These are phyloP conservation scores for Hucho hucho DNA, from an alignment of 2,113 vertebrate species.

Conservation along the genomic window DNA sequence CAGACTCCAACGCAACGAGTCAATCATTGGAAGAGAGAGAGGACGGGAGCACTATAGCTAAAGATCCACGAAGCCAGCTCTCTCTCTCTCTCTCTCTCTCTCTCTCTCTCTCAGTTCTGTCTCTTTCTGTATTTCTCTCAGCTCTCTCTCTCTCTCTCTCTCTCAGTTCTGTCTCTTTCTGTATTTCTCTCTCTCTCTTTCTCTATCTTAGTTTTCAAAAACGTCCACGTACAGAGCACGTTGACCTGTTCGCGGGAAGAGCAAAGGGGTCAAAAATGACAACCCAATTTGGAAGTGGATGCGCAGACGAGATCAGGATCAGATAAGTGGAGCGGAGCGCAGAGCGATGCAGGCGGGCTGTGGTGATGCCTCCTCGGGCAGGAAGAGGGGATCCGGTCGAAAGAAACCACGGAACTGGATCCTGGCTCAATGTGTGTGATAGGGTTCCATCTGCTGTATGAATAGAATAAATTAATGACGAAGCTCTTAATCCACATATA, in stretches of 20 bases:
- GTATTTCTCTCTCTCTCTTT: neutral
- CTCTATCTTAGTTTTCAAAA: slow-evolving; percentile 47
- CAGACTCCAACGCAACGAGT: slow-evolving; percentile 48
- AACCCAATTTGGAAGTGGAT: slow-evolving; percentile 69
- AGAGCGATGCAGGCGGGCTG: slow-evolving; percentile 50
- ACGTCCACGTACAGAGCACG: slow-evolving; percentile 56
- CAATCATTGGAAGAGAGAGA: slow-evolving; percentile 50
- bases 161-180: slow-evolving; percentile 16
- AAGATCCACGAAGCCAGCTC: neutral
- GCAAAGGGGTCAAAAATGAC: slow-evolving; percentile 67
- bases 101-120: slow-evolving; percentile 15
- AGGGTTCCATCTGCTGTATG: slow-evolving; percentile 72
- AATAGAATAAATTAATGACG: neutral
- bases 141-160: slow-evolving; percentile 1
- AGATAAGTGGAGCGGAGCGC: slow-evolving; percentile 23
- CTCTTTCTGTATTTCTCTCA: neutral
- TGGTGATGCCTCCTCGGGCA: slow-evolving; percentile 29
- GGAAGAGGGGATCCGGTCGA: slow-evolving; percentile 30
- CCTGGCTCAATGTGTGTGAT: slow-evolving; percentile 55
- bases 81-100: slow-evolving; percentile 19
- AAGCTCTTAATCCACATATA: too few species aligned
- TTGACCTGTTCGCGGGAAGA: slow-evolving; percentile 28
- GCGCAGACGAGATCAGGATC: slow-evolving; percentile 56
- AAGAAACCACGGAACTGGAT: slow-evolving; percentile 73
- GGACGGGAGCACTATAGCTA: too few species aligned